Conservation (phyloP, 2,113 vertebrate species). For the Sciurus niger region DNA sequence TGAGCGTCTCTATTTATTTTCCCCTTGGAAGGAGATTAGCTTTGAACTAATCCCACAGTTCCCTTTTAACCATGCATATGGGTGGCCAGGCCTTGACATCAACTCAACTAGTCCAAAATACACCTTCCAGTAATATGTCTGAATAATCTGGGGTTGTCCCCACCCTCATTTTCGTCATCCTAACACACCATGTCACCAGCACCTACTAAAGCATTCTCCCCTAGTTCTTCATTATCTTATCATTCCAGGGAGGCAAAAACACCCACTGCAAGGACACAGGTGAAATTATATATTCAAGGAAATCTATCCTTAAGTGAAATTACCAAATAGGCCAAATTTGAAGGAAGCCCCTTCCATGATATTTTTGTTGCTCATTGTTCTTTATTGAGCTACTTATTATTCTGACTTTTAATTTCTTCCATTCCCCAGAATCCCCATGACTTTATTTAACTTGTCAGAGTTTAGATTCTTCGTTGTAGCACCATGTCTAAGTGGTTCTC, state of each 20-base stretch:
- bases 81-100: not conserved
- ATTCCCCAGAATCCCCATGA: not conserved
- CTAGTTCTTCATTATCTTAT: not conserved
- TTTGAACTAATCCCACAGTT: constrained; percentile 13
- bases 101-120: not conserved
- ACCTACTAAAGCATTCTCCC: not conserved
- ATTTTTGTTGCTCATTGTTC: not conserved
- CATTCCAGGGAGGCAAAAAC: not conserved
- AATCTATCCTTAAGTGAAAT: not conserved
- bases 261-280: not conserved
- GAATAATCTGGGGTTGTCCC: not conserved
- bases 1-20: constrained; percentile 26
- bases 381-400: not conserved
- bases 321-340: not conserved
- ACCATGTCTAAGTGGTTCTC: not conserved
- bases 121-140: accelerated
- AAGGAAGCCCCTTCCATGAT: not conserved
- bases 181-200: not conserved
- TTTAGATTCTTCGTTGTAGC: not conserved
- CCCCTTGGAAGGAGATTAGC: constrained; percentile 50
- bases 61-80: not conserved
- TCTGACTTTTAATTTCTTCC: constrained; percentile 34
- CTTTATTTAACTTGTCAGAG: not conserved
- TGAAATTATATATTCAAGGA: not conserved
- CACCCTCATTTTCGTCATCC: not conserved